Evolutionary conservation across 2,797 vertebrate genomes (phyloP), one percentile per base, ranked within the genome.

Genomic region (Myotis vivesi): DNA sequence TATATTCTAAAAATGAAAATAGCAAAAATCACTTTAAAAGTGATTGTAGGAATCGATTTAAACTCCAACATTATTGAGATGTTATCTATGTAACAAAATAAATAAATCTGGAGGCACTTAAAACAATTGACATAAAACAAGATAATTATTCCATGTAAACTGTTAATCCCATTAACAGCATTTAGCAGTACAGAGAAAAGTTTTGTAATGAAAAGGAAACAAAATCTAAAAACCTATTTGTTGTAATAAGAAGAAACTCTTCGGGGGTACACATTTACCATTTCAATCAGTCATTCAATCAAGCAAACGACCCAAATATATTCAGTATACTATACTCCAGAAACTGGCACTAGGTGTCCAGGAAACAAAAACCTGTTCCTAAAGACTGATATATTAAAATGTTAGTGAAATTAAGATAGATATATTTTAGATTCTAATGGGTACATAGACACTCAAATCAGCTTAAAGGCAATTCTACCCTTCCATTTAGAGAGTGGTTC

Each of bases 141-240:
- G n/a, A 25, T 33, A 59, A 85, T 82, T 69, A 53, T 71, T 57
- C 8, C 25, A 66, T 76, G 25, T 51, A 68, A 71, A 89, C 38
- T 83, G 9, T 69, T 87, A 36, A 55, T 71, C 75, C 4, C 73
- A 83, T 64, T 75, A 77, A 41, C 10, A 81, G 49, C 25, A 53
- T 57, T 86, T 81, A 96, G 87, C 36, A 81, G 28, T 36, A 53
- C 68, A 77, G 36, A 73, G 53, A 16, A 75, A 89, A 80, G 55
- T 71, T 76, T 88, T 73, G 66, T 6, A 68, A 68, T 30, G 13
- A 93, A 92, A 95, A 92, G 15, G 20, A 94, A 89, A 86, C 19
- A 92, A 93, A 93, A 92, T 62, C 28, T 38, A 91, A 83, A 9
- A 84, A 30, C 22, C 20, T 82, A 44, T 25, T 81, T 1, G 0